Evolutionary conservation across 2,888 invertebrate genomes (phyloP).

Genomic region (Agrilus mali): DNA sequence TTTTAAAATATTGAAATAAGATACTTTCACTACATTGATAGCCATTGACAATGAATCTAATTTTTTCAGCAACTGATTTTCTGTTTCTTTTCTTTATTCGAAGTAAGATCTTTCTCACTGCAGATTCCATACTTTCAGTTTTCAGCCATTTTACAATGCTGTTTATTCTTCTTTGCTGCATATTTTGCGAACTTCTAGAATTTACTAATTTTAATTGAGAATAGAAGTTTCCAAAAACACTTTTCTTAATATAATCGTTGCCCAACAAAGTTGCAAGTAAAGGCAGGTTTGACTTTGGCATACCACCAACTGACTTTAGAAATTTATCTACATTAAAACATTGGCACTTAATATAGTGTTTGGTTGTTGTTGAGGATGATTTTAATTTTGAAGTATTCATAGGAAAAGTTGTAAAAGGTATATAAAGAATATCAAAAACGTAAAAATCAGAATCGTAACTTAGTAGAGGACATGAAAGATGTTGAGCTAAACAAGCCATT

Average conservation of each 20-base stretch:
- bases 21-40: conserved; percentile 48
- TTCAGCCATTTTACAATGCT: conserved; percentile 65
- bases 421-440: conserved; percentile 71
- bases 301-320: conserved; percentile 47
- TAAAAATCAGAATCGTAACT: conserved; percentile 94
- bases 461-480: conserved; percentile 71
- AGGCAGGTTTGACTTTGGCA: conserved; percentile 57
- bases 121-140: conserved; percentile 55
- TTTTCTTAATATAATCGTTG: conserved; percentile 72
- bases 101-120: conserved; percentile 52
- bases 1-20: conserved; percentile 45
- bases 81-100: conserved; percentile 45
- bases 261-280: conserved; percentile 73
- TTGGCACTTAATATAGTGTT: conserved; percentile 41
- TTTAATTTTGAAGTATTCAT: conserved; percentile 27
- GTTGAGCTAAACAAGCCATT: conserved; percentile 68
- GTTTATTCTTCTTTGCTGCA: conserved; percentile 56
- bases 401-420: conserved; percentile 61
- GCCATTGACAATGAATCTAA: conserved; percentile 49
- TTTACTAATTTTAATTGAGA: conserved; percentile 47
- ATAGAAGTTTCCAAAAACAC: conserved; percentile 59
- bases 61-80: conserved; percentile 39
- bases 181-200: conserved; percentile 38
- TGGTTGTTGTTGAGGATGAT: conserved; percentile 6
- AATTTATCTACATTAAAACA: conserved; percentile 62